Conservation (phyloP, 2,113 vertebrate genomes). For the Caretta caretta region DNA sequence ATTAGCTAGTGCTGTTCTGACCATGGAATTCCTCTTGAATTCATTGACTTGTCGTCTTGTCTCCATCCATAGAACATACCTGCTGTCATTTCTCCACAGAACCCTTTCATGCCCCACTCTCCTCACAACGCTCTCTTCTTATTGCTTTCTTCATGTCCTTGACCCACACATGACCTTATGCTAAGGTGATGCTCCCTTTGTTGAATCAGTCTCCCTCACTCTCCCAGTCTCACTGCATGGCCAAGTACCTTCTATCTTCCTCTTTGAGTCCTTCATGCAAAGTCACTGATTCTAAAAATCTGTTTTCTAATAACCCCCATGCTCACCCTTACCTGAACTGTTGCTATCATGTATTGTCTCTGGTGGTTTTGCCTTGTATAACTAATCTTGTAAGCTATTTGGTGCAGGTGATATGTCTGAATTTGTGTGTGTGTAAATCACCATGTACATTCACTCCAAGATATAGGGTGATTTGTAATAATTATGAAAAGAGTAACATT, state of each 20-base stretch:
- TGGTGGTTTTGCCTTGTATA: neutral
- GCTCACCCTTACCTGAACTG: neutral
- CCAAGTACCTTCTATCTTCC: neutral
- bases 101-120: neutral
- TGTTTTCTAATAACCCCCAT: neutral
- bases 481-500: constrained; percentile 10
- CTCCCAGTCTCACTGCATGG: too few species aligned
- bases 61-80: neutral
- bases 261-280: neutral
- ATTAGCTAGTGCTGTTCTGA: neutral
- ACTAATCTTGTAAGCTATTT: neutral
- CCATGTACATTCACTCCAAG: rapidly evolving
- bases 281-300: neutral
- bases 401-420: neutral
- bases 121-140: neutral
- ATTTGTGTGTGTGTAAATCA: neutral
- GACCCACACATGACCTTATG: neutral
- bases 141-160: neutral
- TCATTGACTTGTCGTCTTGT: neutral
- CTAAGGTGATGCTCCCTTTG: neutral
- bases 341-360: neutral
- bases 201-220: neutral
- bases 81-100: neutral
- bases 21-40: neutral
- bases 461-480: neutral